phyloP scores from a whole-genome alignment of 2,888 invertebrate genomes.

The Drosophila paracracens region DNA sequence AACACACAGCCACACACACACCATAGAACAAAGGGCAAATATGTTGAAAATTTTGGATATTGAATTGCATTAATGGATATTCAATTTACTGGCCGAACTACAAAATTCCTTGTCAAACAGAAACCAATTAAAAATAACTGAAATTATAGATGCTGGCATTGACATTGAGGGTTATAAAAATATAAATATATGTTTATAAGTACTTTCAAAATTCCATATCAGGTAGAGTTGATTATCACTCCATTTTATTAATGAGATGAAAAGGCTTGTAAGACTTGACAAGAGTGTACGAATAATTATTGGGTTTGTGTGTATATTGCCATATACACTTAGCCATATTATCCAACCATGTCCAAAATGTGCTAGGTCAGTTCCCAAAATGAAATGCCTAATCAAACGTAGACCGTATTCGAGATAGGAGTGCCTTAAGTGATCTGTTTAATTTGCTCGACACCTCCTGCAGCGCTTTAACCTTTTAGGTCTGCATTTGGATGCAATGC shows the following conservation, averaged over 20 bases:
- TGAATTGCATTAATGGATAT: conserved; percentile 58
- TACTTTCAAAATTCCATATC: not conserved
- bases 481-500: conserved; percentile 26
- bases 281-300: not conserved
- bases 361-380: conserved; percentile 21
- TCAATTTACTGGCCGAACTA: conserved; percentile 22
- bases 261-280: not conserved
- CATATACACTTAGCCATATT: not conserved
- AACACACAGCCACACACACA: conserved; percentile 15
- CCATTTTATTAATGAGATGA: not conserved
- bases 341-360: conserved; percentile 9
- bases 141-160: not conserved
- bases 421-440: conserved; percentile 55
- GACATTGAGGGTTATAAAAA: not conserved
- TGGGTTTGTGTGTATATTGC: not conserved
- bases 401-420: conserved; percentile 10
- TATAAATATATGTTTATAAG: not conserved
- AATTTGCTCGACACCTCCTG: conserved; percentile 68
- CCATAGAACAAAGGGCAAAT: conserved; percentile 53
- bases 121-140: not conserved
- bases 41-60: conserved; percentile 50
- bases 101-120: conserved; percentile 19
- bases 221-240: not conserved
- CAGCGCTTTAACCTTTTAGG: conserved; percentile 43
- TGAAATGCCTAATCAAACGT: conserved; percentile 5